Percentiles rank a stretch among this genome's conserved stretches.
phyloP scores from a whole-genome alignment of 2,797 vertebrate species.

The Melopsittacus undulatus region DNA sequence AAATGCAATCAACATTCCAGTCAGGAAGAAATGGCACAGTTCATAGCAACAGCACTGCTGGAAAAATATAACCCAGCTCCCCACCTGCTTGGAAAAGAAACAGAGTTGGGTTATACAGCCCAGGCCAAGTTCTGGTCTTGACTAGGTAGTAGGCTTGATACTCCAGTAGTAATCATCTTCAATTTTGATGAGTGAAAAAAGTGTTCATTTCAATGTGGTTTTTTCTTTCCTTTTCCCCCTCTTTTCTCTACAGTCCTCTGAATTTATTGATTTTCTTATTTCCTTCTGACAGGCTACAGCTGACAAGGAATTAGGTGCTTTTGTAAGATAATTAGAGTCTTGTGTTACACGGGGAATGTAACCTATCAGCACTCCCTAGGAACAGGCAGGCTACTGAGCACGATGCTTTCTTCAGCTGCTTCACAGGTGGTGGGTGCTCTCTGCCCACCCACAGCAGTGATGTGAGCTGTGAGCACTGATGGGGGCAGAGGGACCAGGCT shows the following conservation, averaged over 20 bases:
- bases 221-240: rapidly evolving
- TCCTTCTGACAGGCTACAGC: slow-evolving; percentile 23
- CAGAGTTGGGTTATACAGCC: background rate
- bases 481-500: background rate
- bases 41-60: background rate
- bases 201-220: background rate
- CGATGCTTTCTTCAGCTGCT: background rate
- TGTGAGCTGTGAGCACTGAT: background rate
- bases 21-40: rapidly evolving
- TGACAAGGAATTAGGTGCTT: slow-evolving; percentile 19
- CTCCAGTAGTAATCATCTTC: background rate
- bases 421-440: background rate
- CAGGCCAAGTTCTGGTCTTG: background rate
- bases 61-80: background rate
- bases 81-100: background rate
- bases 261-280: slow-evolving; percentile 53
- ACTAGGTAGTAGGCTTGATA: background rate
- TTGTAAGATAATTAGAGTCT: slow-evolving; percentile 50
- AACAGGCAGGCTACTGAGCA: background rate
- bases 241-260: background rate
- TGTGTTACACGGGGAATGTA: background rate
- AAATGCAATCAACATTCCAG: background rate
- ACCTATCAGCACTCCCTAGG: background rate
- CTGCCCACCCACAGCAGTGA: background rate
- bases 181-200: background rate